phyloP scores from a whole-genome alignment of 2,113 vertebrate species.

The Mungos mungo region DNA sequence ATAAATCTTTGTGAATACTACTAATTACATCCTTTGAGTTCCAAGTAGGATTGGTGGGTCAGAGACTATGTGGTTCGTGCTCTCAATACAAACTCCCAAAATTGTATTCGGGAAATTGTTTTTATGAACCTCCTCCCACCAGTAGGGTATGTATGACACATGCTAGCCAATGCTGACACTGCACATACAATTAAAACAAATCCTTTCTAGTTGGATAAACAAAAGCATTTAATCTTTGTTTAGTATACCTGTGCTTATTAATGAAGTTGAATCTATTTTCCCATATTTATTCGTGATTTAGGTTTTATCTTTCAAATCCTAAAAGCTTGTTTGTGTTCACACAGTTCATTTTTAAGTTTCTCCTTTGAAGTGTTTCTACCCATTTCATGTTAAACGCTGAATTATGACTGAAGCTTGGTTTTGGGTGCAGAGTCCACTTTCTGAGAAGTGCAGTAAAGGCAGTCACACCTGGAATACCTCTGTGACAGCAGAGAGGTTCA shows the following conservation, averaged over 20 bases:
- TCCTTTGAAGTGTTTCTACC: background rate
- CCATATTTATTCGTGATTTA: background rate
- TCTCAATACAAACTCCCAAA: background rate
- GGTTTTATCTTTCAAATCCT: background rate
- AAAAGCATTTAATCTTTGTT: background rate
- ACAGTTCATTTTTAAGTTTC: background rate
- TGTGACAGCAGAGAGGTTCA: background rate
- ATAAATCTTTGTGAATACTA: background rate
- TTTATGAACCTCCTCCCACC: background rate
- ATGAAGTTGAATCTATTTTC: background rate
- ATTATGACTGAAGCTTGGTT: conserved; percentile 28
- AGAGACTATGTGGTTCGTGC: background rate
- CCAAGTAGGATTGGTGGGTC: background rate
- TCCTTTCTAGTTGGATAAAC: background rate
- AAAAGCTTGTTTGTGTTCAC: background rate
- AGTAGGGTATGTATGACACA: background rate
- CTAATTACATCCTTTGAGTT: background rate
- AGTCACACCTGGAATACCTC: background rate
- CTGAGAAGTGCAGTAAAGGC: background rate
- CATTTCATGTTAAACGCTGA: background rate
- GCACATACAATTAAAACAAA: background rate
- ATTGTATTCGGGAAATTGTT: background rate
- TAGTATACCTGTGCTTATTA: background rate
- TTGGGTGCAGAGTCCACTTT: conserved; percentile 32
- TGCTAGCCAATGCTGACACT: background rate